phyloP scores from a whole-genome alignment of 2,888 invertebrate genomes.

The Serripes groenlandicus region DNA sequence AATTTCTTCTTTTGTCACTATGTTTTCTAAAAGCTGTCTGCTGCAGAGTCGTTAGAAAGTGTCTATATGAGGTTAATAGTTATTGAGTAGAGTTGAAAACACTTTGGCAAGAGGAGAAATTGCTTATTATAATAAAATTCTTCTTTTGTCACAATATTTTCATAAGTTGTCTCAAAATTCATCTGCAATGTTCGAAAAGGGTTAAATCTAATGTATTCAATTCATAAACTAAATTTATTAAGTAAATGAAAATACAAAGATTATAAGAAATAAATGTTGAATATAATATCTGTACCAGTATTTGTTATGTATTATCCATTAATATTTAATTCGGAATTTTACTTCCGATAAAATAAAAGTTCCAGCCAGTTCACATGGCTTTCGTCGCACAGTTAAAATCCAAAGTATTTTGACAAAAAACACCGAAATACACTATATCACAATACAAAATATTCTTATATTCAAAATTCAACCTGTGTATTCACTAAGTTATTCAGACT shows the following conservation, averaged over 20 bases:
- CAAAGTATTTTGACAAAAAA: background rate
- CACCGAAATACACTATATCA: background rate
- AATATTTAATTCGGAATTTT: background rate
- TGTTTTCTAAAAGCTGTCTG: background rate
- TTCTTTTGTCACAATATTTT: background rate
- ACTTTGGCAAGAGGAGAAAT: background rate
- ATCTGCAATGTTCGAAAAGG: no score
- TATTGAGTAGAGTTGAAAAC: background rate
- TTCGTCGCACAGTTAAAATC: constrained; percentile 17
- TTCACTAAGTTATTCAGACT: background rate
- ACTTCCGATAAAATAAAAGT: background rate
- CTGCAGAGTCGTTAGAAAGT: background rate
- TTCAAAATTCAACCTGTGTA: background rate
- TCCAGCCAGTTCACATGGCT: constrained; percentile 4
- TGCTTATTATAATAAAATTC: background rate
- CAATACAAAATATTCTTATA: background rate
- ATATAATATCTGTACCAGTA: background rate
- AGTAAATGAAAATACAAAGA: no score
- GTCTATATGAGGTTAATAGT: background rate
- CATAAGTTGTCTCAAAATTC: background rate
- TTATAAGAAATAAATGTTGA: no score
- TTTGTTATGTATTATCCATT: constrained; percentile 12
- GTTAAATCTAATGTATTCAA: no score
- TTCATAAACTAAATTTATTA: no score
- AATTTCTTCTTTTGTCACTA: background rate